Evolutionary conservation across 2,797 vertebrate species (phyloP), one percentile per base, ranked within the genome.

Genomic region (Lutjanus campechanus): DNA sequence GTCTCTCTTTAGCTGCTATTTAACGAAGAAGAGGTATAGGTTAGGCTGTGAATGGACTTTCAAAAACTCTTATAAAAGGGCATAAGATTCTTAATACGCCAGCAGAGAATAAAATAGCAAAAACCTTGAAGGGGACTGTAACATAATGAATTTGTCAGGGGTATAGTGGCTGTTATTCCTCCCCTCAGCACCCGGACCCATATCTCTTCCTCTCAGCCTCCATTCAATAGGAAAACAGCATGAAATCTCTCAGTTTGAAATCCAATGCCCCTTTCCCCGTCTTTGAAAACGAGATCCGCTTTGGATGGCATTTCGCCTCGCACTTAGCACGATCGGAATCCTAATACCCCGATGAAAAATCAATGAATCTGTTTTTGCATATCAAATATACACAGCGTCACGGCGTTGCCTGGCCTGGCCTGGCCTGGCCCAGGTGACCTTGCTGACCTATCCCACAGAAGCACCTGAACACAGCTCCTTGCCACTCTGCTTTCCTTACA

Each of bases 311-410:
- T 90, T 88, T 89, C 60, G 20, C 75, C 71, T 70, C 4, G 5
- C 81, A 74, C 81, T 81, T 76, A 63, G 51, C 54, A 56, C 60
- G 8, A 55, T 86, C 68, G 81, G 84, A 89, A 90, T 82, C 73
- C 80, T 87, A 78, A 90, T 77, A 81, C 79, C 77, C 55, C 62
- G 36, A 84, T 89, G 69, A 84, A 81, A 92, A 91, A 92, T 89
- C 84, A 78, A 89, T 91, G 4, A 61, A 79, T 90, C 72, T 62
- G 66, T 87, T 93, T 93, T 82, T 88, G 86, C 91, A 84, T 87
- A 85, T 92, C 76, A 91, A 89, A 91, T 89, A 46, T 75, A 81
- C 81, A 49, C 71, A 60, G 25, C 67, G 53, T 90, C 78, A 88
- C 75, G 44, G 76, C n/a, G 20, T 29, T 40, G 74, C 81, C 61